phyloP scores from a whole-genome alignment of 2,888 invertebrate genomes.

The Argyresthia albistria region DNA sequence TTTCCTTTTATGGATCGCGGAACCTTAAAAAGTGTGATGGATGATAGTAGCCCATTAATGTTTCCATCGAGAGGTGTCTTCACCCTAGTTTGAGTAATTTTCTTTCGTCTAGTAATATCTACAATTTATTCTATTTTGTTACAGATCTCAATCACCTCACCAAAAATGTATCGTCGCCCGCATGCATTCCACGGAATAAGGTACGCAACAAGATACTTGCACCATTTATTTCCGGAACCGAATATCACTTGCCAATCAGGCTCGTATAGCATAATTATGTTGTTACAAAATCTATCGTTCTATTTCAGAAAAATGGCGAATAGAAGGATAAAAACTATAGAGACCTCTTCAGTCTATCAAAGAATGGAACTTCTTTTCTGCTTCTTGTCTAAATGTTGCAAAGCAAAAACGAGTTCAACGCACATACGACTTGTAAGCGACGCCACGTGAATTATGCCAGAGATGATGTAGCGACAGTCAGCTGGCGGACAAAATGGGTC shows the following conservation, averaged over 20 bases:
- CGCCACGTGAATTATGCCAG: slow-evolving; percentile 29
- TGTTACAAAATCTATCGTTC: slow-evolving; percentile 11
- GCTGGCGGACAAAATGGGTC: slow-evolving; percentile 34
- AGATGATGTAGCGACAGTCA: slow-evolving; percentile 33
- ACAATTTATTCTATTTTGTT: slow-evolving; percentile 34
- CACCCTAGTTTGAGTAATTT: too few relatives aligned
- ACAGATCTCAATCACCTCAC: slow-evolving; percentile 29
- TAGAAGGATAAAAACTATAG: slow-evolving; percentile 29
- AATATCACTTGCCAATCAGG: not conserved
- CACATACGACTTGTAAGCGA: slow-evolving; percentile 21
- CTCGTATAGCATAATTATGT: not conserved
- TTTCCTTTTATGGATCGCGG: too few relatives aligned
- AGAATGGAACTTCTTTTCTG: slow-evolving; percentile 24
- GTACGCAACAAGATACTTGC: not conserved
- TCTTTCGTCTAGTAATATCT: not conserved
- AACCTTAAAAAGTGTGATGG: too few relatives aligned
- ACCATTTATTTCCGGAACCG: not conserved
- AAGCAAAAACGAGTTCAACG: slow-evolving; percentile 19
- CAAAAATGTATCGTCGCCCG: not conserved
- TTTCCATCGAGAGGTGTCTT: too few relatives aligned
- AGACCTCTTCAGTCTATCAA: slow-evolving; percentile 22
- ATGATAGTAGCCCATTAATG: too few relatives aligned
- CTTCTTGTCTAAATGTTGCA: slow-evolving; percentile 22
- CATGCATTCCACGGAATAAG: not conserved
- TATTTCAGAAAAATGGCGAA: slow-evolving; percentile 50